Conservation (phyloP, 2,797 vertebrate species). For the Acridotheres tristis region DNA sequence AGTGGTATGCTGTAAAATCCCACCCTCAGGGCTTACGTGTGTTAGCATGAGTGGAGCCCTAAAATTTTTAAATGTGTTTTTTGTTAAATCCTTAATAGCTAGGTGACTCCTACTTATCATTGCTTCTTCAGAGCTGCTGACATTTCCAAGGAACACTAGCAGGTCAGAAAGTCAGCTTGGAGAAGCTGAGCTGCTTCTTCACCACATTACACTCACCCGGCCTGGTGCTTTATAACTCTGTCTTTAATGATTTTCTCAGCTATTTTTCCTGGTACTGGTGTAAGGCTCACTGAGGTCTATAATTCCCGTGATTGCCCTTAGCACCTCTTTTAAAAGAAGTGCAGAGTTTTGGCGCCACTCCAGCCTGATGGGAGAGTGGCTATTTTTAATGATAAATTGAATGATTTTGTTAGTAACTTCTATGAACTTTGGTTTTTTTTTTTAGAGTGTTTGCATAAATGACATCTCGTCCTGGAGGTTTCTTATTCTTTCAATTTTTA, state of each 20-base stretch:
- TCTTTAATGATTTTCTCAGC: slow-evolving; percentile 71
- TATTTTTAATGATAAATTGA: slow-evolving; percentile 69
- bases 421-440: slow-evolving; percentile 6
- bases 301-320: slow-evolving; percentile 77
- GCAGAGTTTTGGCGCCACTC: slow-evolving; percentile 58
- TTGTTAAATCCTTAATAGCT: background rate
- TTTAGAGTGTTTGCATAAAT: slow-evolving; percentile 18
- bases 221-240: slow-evolving; percentile 72
- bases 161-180: slow-evolving; percentile 63
- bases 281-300: slow-evolving; percentile 73
- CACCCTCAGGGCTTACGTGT: background rate
- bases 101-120: background rate
- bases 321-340: slow-evolving; percentile 69
- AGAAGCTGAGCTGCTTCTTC: slow-evolving; percentile 64
- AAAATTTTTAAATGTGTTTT: background rate
- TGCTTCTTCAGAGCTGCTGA: slow-evolving; percentile 47
- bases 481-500: background rate
- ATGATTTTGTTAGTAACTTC: slow-evolving; percentile 59
- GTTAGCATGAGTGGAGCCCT: background rate
- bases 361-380: slow-evolving; percentile 45
- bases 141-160: slow-evolving; percentile 64
- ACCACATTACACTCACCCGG: slow-evolving; percentile 47
- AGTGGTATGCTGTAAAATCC: background rate
- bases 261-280: slow-evolving; percentile 72
- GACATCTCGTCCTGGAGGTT: background rate